These are phyloP conservation scores for Reticulitermes speratus DNA, from an alignment of 1,140 invertebrate species.

Conservation along the genomic window DNA sequence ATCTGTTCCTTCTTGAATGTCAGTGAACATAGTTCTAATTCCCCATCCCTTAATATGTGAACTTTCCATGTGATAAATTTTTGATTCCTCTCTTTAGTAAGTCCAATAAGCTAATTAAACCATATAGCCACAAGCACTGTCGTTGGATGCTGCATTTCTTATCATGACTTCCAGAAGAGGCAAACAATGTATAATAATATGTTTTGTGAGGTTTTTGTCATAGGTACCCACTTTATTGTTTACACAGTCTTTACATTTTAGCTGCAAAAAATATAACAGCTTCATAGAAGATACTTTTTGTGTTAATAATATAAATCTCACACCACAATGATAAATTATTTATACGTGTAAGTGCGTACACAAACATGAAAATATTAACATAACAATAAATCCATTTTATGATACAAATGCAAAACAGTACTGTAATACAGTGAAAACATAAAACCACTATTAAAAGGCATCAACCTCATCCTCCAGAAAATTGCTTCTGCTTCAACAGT, in stretches of 20 bases:
- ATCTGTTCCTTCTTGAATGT: too few species aligned
- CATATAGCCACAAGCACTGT: neutral
- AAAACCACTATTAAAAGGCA: neutral
- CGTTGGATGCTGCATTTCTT: neutral
- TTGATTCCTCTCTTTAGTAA: neutral
- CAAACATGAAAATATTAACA: neutral
- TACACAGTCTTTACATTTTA: constrained; percentile 8
- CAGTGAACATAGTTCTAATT: neutral
- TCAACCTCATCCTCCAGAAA: neutral
- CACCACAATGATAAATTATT: neutral
- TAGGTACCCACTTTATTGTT: neutral
- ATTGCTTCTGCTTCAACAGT: neutral
- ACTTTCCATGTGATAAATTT: neutral
- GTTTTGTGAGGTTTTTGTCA: neutral
- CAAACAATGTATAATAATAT: neutral
- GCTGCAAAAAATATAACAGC: neutral
- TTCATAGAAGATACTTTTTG: neutral
- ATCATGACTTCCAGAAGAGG: neutral
- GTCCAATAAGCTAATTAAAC: neutral
- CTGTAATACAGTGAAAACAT: neutral
- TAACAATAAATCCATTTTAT: neutral
- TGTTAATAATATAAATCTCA: neutral
- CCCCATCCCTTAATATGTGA: neutral
- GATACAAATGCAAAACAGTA: neutral
- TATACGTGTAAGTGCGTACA: neutral